A percentile compares a stretch with the other conserved stretches of the same genome.
phyloP scores from a whole-genome alignment of 2,113 vertebrate species.

The Cepphus grylle region DNA sequence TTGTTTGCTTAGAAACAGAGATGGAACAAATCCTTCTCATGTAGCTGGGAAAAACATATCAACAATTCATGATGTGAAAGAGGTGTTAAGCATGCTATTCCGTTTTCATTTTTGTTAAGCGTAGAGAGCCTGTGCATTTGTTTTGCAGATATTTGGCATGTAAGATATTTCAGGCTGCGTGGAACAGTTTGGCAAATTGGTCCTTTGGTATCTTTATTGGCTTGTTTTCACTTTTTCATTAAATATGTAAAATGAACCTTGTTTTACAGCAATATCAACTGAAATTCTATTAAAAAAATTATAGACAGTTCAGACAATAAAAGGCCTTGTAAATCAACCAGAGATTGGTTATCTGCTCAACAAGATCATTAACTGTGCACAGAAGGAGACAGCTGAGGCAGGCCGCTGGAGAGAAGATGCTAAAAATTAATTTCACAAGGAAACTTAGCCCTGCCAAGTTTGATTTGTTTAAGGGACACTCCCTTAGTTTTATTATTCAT shows the following conservation, averaged over 20 bases:
- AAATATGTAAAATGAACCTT: constrained; percentile 49
- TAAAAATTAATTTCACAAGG: constrained; percentile 52
- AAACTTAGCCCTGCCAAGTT: constrained; percentile 36
- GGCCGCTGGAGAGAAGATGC: background rate
- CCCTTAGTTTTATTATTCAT: constrained; percentile 25
- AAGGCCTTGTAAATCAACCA: constrained; percentile 57
- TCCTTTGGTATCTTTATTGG: constrained; percentile 39
- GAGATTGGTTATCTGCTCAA: constrained; percentile 58
- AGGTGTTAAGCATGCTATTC: background rate
- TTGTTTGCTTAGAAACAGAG: background rate
- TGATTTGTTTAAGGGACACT: constrained; percentile 38
- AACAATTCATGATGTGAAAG: background rate
- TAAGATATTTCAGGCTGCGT: background rate
- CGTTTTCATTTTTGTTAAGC: background rate
- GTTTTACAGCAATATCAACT: constrained; percentile 40
- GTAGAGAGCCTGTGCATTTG: background rate
- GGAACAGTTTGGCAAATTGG: constrained; percentile 23
- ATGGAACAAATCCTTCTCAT: background rate
- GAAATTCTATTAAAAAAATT: constrained; percentile 53
- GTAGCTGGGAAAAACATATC: background rate
- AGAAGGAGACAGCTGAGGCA: constrained; percentile 47
- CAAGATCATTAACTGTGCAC: constrained; percentile 45
- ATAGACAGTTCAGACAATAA: constrained; percentile 57
- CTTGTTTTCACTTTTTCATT: constrained; percentile 56
- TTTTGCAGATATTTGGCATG: background rate